Percentiles rank a stretch among this genome's conserved stretches.
These are phyloP conservation scores for Callipepla californica DNA, from an alignment of 2,113 vertebrate genomes.

Conservation along the genomic window DNA sequence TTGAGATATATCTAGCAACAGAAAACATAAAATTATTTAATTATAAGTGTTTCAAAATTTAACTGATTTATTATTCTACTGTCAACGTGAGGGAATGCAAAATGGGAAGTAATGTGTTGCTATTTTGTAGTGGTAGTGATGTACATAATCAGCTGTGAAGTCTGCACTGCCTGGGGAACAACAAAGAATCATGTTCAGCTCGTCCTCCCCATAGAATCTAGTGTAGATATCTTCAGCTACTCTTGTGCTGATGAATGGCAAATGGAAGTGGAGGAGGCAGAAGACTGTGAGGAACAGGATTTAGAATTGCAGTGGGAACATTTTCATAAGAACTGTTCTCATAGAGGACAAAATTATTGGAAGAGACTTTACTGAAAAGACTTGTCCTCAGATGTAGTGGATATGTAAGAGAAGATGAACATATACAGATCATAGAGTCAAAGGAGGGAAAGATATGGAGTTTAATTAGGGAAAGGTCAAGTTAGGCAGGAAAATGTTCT, in stretches of 20 bases:
- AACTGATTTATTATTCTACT: not conserved
- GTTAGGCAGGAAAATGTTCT: not conserved
- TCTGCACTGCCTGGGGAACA: not conserved
- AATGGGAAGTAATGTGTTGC: not conserved
- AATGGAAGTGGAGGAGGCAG: not conserved
- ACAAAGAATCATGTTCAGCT: rapidly evolving
- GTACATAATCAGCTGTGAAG: not conserved
- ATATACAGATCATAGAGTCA: not conserved
- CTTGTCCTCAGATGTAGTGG: not conserved
- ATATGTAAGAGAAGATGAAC: not conserved
- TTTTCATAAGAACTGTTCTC: not conserved
- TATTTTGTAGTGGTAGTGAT: not conserved
- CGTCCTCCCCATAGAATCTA: not conserved
- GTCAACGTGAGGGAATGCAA: not conserved
- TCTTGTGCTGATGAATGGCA: not conserved
- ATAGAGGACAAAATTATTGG: not conserved
- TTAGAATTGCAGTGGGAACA: not conserved
- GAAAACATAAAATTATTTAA: not conserved
- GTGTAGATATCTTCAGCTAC: not conserved
- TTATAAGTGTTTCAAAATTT: not conserved
- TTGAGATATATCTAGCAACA: not conserved
- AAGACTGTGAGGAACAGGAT: not conserved
- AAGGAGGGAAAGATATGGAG: not conserved
- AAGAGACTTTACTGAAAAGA: not conserved
- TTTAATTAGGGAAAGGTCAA: not conserved